Conservation (phyloP, 2,113 vertebrate species). For the Tenrec ecaudatus region DNA sequence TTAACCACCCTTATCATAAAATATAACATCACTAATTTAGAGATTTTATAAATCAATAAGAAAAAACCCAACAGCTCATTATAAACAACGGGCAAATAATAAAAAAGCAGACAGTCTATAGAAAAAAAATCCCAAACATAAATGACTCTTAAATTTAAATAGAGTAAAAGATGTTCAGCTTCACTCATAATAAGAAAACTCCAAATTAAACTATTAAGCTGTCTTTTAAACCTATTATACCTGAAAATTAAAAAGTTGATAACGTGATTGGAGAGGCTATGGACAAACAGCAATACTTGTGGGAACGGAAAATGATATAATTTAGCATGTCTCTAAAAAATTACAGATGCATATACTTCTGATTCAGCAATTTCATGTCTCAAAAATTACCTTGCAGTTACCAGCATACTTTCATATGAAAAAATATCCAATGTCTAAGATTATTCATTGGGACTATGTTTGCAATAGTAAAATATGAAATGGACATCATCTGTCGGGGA, state of each 20-base stretch:
- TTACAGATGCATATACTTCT: not conserved
- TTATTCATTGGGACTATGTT: not conserved
- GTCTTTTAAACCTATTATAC: not conserved
- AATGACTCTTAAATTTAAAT: constrained; percentile 11
- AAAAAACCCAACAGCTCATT: constrained; percentile 24
- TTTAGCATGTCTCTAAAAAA: constrained; percentile 1
- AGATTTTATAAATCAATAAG: constrained; percentile 2
- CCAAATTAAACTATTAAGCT: not conserved
- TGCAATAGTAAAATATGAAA: not conserved
- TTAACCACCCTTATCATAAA: not conserved
- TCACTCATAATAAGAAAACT: not conserved
- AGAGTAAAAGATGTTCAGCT: not conserved
- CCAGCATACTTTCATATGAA: not conserved
- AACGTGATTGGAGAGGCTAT: not conserved
- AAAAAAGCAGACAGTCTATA: constrained; percentile 28
- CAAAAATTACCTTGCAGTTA: constrained; percentile 15
- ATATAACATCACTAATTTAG: not conserved
- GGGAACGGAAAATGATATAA: not conserved
- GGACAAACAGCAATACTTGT: not conserved
- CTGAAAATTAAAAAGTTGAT: constrained; percentile 1
- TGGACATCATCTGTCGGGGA: not conserved
- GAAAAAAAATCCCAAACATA: not conserved
- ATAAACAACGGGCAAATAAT: not conserved
- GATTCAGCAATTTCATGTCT: not conserved
- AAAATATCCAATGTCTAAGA: constrained; percentile 12